Percentiles rank a stretch among this genome's conserved stretches.
phyloP scores from a whole-genome alignment of 92 coral and sea anemone genomes.

The Parazoanthus darwini region DNA sequence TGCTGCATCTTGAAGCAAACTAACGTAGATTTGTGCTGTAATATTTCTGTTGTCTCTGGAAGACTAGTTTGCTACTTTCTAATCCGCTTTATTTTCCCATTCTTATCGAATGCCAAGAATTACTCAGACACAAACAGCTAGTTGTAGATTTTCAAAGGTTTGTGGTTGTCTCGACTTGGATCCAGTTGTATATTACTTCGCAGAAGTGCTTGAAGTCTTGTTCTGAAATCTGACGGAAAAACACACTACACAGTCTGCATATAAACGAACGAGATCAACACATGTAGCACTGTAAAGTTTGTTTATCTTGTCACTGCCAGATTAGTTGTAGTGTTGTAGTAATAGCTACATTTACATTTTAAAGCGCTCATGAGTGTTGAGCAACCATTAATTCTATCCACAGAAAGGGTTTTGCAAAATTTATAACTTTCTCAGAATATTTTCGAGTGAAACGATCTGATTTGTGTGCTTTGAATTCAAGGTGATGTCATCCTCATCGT shows the following conservation, averaged over 20 bases:
- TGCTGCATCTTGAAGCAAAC: not conserved
- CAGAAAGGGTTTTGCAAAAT: not conserved
- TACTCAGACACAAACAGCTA: not conserved
- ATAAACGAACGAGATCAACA: not conserved
- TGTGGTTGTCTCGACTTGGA: slow-evolving; percentile 5
- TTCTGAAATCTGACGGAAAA: not conserved
- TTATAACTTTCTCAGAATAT: not conserved
- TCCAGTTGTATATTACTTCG: slow-evolving; percentile 9
- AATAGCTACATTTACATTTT: slow-evolving; percentile 9
- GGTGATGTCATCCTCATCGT: not conserved
- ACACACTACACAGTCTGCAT: not conserved
- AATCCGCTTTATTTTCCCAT: slow-evolving; percentile 23
- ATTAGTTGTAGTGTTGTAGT: not conserved
- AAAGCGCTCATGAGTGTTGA: not conserved
- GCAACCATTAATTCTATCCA: not conserved
- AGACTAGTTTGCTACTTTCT: not conserved
- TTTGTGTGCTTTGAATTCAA: not conserved
- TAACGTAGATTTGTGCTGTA: not conserved
- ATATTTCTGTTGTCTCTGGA: not conserved
- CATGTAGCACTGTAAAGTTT: not conserved
- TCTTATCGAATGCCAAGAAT: slow-evolving; percentile 1
- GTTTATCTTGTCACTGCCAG: not conserved
- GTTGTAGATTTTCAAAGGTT: slow-evolving; percentile 8
- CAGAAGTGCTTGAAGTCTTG: not conserved
- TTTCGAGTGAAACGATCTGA: not conserved